Percentiles rank a stretch among this genome's conserved stretches.
Conservation (phyloP, 2,797 vertebrate genomes). For the Darevskia mixta region DNA sequence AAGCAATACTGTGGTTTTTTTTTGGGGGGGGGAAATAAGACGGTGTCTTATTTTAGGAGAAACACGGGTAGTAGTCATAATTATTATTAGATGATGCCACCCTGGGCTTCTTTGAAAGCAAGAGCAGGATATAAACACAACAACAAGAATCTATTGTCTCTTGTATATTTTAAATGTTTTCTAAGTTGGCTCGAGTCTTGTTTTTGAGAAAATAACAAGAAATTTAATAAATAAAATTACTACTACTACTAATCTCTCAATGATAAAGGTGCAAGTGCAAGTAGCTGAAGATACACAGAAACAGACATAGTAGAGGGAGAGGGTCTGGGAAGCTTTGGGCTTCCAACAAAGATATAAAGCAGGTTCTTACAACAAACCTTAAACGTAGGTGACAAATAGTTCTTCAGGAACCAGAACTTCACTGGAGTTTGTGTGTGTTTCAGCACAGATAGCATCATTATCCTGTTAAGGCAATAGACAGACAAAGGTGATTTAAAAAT, state of each 20-base stretch:
- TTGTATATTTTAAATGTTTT: too few relatives aligned
- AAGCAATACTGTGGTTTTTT: too few relatives aligned
- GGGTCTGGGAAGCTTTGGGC: neutral
- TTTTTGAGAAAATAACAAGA: too few relatives aligned
- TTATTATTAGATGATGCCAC: neutral
- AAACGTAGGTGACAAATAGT: conserved; percentile 97
- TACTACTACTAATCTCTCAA: neutral
- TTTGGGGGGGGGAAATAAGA: too few relatives aligned
- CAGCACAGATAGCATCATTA: conserved; percentile 98
- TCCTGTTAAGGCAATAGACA: conserved; percentile 80
- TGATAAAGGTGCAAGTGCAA: neutral
- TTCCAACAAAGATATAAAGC: neutral
- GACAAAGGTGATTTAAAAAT: neutral
- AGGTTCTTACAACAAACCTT: conserved; percentile 85
- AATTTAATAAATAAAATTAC: too few relatives aligned
- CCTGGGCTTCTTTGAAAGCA: too few relatives aligned
- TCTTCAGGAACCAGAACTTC: conserved; percentile 99
- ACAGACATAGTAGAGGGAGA: too few relatives aligned
- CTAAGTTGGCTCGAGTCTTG: too few relatives aligned
- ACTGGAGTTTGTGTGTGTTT: conserved; percentile 96
- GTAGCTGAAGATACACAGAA: neutral
- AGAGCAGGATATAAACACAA: too few relatives aligned
- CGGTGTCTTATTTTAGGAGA: too few relatives aligned
- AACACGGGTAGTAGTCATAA: neutral
- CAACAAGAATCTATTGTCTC: too few relatives aligned